These are phyloP conservation scores for Astyanax mexicanus DNA, from an alignment of 2,797 vertebrate species.

Conservation along the genomic window DNA sequence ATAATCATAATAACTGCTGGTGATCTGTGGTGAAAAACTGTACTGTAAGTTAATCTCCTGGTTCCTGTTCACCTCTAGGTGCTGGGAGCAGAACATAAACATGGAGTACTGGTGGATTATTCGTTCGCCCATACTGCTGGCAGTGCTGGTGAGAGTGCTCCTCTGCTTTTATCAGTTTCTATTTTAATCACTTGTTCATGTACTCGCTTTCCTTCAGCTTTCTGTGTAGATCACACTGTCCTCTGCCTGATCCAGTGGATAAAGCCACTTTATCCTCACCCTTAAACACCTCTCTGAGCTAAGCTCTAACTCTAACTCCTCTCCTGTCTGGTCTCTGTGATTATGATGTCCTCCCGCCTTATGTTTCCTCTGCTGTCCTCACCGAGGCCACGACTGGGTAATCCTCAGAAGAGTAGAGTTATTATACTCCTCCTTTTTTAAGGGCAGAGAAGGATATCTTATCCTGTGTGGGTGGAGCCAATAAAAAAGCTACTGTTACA, in stretches of 20 bases:
- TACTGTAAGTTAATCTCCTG: not conserved
- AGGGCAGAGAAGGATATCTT: too few species aligned
- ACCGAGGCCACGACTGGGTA: not conserved
- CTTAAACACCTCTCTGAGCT: not conserved
- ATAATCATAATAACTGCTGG: too few species aligned
- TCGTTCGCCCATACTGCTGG: constrained; percentile 88
- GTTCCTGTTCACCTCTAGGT: constrained; percentile 73
- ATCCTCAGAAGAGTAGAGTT: not conserved
- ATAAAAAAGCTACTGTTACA: too few species aligned
- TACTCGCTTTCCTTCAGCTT: not conserved
- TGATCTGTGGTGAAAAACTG: not conserved
- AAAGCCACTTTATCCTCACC: not conserved
- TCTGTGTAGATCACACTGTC: not conserved
- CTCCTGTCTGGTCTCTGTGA: not conserved
- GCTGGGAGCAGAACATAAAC: constrained; percentile 90
- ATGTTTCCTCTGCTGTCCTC: not conserved
- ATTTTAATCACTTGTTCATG: not conserved
- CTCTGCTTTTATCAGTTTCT: not conserved
- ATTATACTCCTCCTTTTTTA: too few species aligned
- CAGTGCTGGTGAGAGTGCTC: constrained; percentile 89
- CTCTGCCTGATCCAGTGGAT: not conserved
- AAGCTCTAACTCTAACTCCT: not conserved
- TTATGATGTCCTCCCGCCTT: not conserved
- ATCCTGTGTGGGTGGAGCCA: too few species aligned
- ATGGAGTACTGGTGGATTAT: constrained; percentile 99